phyloP scores from a whole-genome alignment of 1,140 invertebrate species.

The Helicorthomorpha holstii region DNA sequence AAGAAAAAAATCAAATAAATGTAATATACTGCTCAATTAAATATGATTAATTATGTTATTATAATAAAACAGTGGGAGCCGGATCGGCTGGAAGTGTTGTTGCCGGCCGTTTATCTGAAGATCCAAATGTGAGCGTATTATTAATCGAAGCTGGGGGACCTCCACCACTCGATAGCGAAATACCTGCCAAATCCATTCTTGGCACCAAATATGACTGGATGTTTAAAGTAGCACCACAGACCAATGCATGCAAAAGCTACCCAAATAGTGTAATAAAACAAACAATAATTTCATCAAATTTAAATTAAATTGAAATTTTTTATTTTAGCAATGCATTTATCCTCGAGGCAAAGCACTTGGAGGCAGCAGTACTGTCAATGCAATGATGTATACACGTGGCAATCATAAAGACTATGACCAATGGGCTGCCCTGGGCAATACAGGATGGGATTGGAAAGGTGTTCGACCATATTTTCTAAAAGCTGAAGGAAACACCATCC shows the following conservation, averaged over 20 bases:
- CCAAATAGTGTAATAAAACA: too few species aligned
- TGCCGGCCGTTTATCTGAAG: conserved; percentile 49
- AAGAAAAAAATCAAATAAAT: too few species aligned
- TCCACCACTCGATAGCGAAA: conserved; percentile 62
- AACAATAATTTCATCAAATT: too few species aligned
- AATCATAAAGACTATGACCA: conserved; percentile 73
- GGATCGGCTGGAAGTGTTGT: conserved; percentile 77
- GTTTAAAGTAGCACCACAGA: too few species aligned
- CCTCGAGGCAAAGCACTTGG: conserved; percentile 27
- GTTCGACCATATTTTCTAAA: conserved; percentile 50
- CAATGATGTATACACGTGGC: conserved; percentile 74
- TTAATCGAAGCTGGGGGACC: conserved; percentile 73
- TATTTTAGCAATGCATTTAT: conserved; percentile 27
- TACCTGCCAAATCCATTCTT: too few species aligned
- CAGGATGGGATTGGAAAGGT: conserved; percentile 36
- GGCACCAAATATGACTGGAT: too few species aligned
- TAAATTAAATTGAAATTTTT: too few species aligned
- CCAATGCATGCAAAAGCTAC: too few species aligned
- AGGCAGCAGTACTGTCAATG: conserved; percentile 60
- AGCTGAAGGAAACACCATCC: conserved; percentile 47
- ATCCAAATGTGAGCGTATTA: conserved; percentile 56
- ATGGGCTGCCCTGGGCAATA: conserved; percentile 41
- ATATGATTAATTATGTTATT: too few species aligned
- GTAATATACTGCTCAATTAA: too few species aligned
- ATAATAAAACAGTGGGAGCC: neutral